A percentile compares a stretch with the other conserved stretches of the same genome.
Conservation (phyloP, 2,888 invertebrate species). For the Drosophila mayaguana region DNA sequence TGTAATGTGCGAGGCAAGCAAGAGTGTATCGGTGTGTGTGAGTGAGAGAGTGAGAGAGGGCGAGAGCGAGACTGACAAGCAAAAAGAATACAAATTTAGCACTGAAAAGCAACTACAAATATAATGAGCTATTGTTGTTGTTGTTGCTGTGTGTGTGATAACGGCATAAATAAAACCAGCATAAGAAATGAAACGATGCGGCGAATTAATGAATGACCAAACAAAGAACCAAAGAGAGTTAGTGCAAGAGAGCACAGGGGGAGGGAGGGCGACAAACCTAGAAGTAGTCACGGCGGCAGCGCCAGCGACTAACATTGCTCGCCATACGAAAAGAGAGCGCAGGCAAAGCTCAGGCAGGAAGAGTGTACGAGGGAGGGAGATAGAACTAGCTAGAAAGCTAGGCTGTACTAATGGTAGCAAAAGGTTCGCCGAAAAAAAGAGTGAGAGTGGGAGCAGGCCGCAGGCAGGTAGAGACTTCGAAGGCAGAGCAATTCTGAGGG, state of each 20-base stretch:
- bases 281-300: background rate
- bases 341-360: background rate
- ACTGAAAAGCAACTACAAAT: slow-evolving; percentile 35
- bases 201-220: slow-evolving; percentile 43
- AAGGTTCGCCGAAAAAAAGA: background rate
- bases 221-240: slow-evolving; percentile 16
- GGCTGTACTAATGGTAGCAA: background rate
- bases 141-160: slow-evolving; percentile 39
- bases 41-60: background rate
- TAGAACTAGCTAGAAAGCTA: background rate
- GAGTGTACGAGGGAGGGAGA: background rate
- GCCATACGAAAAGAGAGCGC: background rate
- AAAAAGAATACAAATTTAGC: slow-evolving; percentile 24
- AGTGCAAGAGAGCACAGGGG: background rate
- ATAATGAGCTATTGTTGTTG: slow-evolving; percentile 34
- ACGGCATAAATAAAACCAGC: slow-evolving; percentile 68
- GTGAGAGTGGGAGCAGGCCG: background rate
- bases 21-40: background rate
- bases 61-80: slow-evolving; percentile 21
- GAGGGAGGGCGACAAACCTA: background rate
- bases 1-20: slow-evolving; percentile 57
- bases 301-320: background rate
- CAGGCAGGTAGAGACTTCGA: background rate
- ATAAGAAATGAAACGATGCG: slow-evolving; percentile 65
- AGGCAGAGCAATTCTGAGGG: background rate